Evolutionary conservation across 2,797 vertebrate species (phyloP), one percentile per base, ranked within the genome.

Genomic region (Acanthornis magna): DNA sequence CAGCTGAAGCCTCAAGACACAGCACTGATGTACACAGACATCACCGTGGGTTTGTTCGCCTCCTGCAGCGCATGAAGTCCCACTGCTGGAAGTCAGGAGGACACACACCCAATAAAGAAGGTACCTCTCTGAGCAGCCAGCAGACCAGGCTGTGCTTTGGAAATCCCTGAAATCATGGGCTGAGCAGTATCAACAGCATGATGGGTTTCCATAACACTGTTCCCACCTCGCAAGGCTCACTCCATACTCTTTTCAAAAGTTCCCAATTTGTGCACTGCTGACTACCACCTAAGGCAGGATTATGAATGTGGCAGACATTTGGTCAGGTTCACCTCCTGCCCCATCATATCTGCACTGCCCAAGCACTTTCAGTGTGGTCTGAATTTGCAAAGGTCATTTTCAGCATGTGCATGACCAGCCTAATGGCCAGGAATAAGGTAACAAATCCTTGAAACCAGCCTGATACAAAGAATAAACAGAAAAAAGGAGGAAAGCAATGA

Each of bases 391-490:
- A 88, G 45, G 22, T 84, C 8, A 1, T 34, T 72, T 80, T 80
- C 75, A 89, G 85, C 19, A 74, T 0, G 2, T 21, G 38, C 45
- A 63, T 48, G 45, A 71, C 32, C n/a, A 66, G 53, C 43, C 48
- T 48, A 68, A 84, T 11, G 27, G 75, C n/a, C 47, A 62, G 51
- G 18, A 85, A 66, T 87, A 94, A 79, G 42, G 66, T 51, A 71
- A 74, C 25, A 81, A 83, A 87, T 87, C 89, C 74, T 94, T 92
- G 72, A 89, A 93, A 93, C n/a, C 54, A 92, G 50, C 7, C 9
- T 86, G 85, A 85, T 81, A 89, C 94, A 88, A 82, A 66, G 66
- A 61, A 80, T 70, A 90, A 93, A 90, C 58, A 89, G 38, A 73
- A 70, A 67, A 85, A 57, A 5, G 9, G 60, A 85, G 36, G 42